Evolutionary conservation across 2,797 vertebrate species (phyloP).

Genomic region (Eulemur rubriventer): DNA sequence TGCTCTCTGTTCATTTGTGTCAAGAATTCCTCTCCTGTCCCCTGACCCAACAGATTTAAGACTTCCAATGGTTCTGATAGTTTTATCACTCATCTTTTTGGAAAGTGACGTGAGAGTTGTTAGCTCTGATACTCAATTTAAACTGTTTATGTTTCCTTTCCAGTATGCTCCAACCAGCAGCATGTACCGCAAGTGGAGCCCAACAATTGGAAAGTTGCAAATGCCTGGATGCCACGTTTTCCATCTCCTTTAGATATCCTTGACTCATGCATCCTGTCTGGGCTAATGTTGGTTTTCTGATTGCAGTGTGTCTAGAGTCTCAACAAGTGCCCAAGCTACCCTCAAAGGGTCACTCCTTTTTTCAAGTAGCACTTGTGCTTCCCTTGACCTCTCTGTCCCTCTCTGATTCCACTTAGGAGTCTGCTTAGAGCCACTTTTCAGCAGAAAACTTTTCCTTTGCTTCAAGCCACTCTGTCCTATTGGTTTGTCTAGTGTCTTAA

Average conservation of each 20-base stretch:
- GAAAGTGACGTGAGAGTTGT: conserved; percentile 72
- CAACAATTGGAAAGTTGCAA: conserved; percentile 42
- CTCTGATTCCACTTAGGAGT: not conserved
- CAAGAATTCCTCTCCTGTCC: not conserved
- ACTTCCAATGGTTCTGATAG: not conserved
- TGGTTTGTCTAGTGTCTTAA: not conserved
- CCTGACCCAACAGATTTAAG: not conserved
- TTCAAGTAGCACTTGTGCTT: conserved; percentile 21
- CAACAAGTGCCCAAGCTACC: conserved; percentile 26
- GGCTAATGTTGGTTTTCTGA: conserved; percentile 80
- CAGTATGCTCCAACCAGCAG: conserved; percentile 54
- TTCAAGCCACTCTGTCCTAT: not conserved
- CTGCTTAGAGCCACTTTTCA: not conserved
- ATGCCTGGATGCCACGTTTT: conserved; percentile 55
- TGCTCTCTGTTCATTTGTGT: not conserved
- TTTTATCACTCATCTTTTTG: conserved; percentile 64
- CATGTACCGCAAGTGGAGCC: conserved; percentile 65
- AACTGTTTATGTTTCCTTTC: conserved; percentile 80
- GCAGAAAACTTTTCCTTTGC: not conserved
- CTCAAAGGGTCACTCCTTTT: conserved; percentile 55
- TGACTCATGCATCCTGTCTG: conserved; percentile 85
- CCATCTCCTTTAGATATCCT: conserved; percentile 68
- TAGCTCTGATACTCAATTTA: conserved; percentile 71
- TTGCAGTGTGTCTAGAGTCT: conserved; percentile 72
- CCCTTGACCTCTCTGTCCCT: conserved; percentile 9